A percentile compares a stretch with the other conserved stretches of the same genome.
Evolutionary conservation across 2,888 invertebrate genomes (phyloP).

Genomic region (Rugalucina vietnamica): DNA sequence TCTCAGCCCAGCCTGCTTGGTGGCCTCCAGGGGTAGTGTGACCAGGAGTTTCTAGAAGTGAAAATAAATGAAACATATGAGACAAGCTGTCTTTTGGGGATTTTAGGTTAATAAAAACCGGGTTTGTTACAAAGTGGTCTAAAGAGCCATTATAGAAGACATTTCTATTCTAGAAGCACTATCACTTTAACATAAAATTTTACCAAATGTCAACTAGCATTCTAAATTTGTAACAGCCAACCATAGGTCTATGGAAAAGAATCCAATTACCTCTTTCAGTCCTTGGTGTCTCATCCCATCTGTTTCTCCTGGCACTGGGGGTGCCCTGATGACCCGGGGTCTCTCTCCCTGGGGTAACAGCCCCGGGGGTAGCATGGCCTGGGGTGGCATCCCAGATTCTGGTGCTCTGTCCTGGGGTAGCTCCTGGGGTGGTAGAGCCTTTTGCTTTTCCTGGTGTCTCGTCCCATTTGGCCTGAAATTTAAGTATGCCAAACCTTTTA

Average conservation of each 20-base stretch:
- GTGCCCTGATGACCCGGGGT: slow-evolving; percentile 85
- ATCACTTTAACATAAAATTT: too few species aligned
- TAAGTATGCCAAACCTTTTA: too few species aligned
- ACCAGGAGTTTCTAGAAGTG: slow-evolving; percentile 93
- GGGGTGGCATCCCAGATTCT: slow-evolving; percentile 99
- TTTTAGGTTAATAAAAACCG: too few species aligned
- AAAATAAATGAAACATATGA: too few species aligned
- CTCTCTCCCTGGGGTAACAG: slow-evolving; percentile 85
- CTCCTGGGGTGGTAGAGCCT: slow-evolving; percentile 86
- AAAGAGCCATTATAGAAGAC: too few species aligned
- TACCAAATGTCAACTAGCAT: too few species aligned
- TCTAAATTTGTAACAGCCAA: too few species aligned
- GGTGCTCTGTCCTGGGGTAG: slow-evolving; percentile 94
- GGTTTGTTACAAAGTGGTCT: too few species aligned
- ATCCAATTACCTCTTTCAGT: slow-evolving; percentile 92
- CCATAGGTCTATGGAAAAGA: too few species aligned
- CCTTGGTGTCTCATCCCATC: slow-evolving; percentile 99
- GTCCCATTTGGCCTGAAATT: slow-evolving; percentile 89
- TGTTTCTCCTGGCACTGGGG: slow-evolving; percentile 90
- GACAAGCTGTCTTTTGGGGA: slow-evolving; percentile 33
- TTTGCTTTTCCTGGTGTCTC: slow-evolving; percentile 94
- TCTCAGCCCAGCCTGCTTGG: slow-evolving; percentile 99
- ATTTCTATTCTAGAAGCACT: too few species aligned
- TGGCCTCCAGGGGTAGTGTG: slow-evolving; percentile 85
- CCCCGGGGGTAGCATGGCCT: slow-evolving; percentile 94